Evolutionary conservation across 2,888 invertebrate genomes (phyloP), one percentile per base, ranked within the genome.

Genomic region (Notodonta dromedarius): DNA sequence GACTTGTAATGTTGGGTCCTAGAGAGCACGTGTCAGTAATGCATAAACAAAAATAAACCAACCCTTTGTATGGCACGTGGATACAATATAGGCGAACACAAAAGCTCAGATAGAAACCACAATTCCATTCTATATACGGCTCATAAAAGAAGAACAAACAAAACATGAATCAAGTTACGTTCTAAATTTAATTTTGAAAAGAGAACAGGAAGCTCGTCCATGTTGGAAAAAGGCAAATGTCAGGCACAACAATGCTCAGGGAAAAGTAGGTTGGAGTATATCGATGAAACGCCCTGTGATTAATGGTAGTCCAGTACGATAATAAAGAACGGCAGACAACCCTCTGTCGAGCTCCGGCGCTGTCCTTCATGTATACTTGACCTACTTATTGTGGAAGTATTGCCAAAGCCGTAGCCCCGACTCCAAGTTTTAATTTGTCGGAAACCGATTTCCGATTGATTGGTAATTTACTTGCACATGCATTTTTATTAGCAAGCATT

Each of bases 331-430:
- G 73, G 66, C 76, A 82, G 77, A 76, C 71, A 75, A 71, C 80
- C 77, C 77, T 76, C 78, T 74, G 73, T 72, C 71, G 73, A 66
- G 61, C 74, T 70, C 74, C 76, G 79, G 77, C 71, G 76, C 74
- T 83, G 87, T 86, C 89, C 89, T 89, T 87, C 81, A 74, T 82
- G 76, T 79, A 84, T 88, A 84, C 90, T 91, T 91, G 90, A 91
- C 92, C 91, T 74, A 91, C 80, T 88, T 91, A 83, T 72, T 76
- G 73, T 70, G 71, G 74, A 80, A 80, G 79, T 83, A 84, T 85
- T 81, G 81, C 81, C 79, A 83, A 83, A 77, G 81, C 74, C 75
- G 73, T 67, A 70, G 74, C 67, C 74, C 74, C 44, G 42, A 13
- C 69, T 72, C 77, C 67, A 80, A 82, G 77, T 85, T 83, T 84